Base-by-base conservation (phyloP, 2,113 vertebrate species). In the Pardalotus punctatus region DNA sequence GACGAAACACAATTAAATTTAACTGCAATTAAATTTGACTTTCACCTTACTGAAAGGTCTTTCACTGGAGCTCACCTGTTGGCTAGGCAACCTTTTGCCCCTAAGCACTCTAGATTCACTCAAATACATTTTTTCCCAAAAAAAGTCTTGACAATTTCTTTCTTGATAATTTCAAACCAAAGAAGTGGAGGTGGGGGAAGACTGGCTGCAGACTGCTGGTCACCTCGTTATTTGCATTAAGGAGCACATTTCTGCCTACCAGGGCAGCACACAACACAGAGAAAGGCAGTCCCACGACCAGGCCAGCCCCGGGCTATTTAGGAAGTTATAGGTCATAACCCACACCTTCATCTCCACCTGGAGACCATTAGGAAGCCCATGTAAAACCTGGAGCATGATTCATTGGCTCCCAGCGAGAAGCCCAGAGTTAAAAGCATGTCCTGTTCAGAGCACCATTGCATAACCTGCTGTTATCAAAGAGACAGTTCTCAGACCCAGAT, bases 291-390 rank as follows among this genome's bases (percentile, higher is more conserved):
- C 60, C 35, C 27, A 29, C 0, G 0, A 23, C 64, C 23, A 45
- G 69, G 69, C 56, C 40, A 53, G 86, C 65, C 83, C 51, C n/a
- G 1, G 65, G 89, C 77, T 42, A 12, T 45, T 94, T 81, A 66
- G 60, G 72, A 95, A 93, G 54, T 81, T 90, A 67, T 29, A 81
- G 83, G 53, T 85, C 73, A 84, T 86, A 85, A 91, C 64, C 65
- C 66, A 93, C 83, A 79, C 69, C 72, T 89, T 84, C 86, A 84
- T 81, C 65, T 81, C 84, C 91, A 96, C 73, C 81, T 76, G 70
- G 81, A 95, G 77, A 87, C 77, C 25, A 93, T 94, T 94, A 95
- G 56, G 60, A 71, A 92, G 65, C 28, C 51, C 43, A 8, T 1
- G 20, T 53, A 78, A 84, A 91, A 72, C 86, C 73, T 69, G 42